These are phyloP conservation scores for Calliphora vicina DNA, from an alignment of 1,140 invertebrate genomes.

Conservation along the genomic window DNA sequence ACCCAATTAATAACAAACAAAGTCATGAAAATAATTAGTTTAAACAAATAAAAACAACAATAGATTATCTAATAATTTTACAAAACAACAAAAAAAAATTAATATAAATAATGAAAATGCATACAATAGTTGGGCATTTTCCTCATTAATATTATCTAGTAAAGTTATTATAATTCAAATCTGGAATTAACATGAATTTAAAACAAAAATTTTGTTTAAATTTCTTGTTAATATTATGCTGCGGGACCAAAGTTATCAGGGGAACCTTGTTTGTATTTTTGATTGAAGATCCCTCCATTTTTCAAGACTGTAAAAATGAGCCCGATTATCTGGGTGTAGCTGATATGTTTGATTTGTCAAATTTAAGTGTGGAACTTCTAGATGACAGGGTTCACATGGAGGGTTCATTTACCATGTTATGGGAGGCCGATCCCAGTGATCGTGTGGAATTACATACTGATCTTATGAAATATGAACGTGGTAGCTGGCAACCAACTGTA, in stretches of 20 bases:
- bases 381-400: conserved; percentile 4
- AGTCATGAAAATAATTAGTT: too few relatives aligned
- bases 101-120: too few relatives aligned
- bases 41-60: too few relatives aligned
- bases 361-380: not conserved
- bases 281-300: not conserved
- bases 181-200: too few relatives aligned
- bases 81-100: too few relatives aligned
- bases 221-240: not conserved
- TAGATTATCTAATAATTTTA: too few relatives aligned
- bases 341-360: not conserved
- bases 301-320: conserved; percentile 2
- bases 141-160: too few relatives aligned
- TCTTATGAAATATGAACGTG: not conserved
- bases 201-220: too few relatives aligned
- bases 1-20: too few relatives aligned
- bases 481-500: conserved; percentile 10
- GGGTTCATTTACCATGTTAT: not conserved
- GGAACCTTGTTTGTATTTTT: not conserved
- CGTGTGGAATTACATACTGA: not conserved
- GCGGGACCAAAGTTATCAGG: not conserved
- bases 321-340: not conserved
- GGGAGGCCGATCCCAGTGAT: conserved; percentile 6
- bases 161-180: too few relatives aligned
- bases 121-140: too few relatives aligned